Evolutionary conservation across 2,113 vertebrate genomes (phyloP).

Genomic region (Neogale vison): DNA sequence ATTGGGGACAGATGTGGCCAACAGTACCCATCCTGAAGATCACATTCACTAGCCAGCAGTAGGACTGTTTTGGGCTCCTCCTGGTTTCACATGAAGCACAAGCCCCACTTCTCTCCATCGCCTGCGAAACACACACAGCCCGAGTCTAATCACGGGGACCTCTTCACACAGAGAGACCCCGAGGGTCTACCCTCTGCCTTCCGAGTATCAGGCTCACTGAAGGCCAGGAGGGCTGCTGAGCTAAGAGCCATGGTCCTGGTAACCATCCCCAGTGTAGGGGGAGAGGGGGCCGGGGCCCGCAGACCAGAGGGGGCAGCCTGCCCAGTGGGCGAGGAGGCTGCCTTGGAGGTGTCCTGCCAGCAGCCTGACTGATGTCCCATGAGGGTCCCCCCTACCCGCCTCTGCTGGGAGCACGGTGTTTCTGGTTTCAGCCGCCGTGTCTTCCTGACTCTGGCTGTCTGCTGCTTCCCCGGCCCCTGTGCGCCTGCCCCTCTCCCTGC

Average conservation of each 20-base stretch:
- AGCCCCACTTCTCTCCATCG: background rate
- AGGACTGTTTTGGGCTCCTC: background rate
- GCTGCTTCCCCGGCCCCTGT: background rate
- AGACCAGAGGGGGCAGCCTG: background rate
- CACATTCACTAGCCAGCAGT: too few relatives aligned
- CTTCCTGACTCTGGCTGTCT: background rate
- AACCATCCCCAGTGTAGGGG: background rate
- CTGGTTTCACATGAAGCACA: too few relatives aligned
- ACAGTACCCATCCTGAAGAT: background rate
- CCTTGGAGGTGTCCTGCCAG: background rate
- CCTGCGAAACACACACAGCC: background rate
- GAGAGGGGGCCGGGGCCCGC: too few relatives aligned
- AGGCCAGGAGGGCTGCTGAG: background rate
- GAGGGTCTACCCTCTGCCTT: background rate
- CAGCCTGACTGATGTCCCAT: background rate
- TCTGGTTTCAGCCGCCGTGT: background rate
- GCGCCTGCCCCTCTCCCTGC: background rate
- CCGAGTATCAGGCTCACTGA: rapidly evolving
- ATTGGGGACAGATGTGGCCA: background rate
- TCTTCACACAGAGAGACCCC: background rate
- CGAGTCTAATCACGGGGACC: background rate
- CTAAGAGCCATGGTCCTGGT: background rate
- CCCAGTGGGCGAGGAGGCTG: background rate
- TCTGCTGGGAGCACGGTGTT: background rate
- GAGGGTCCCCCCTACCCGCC: background rate